These are phyloP conservation scores for Hermaeophaga mercurialis DNA, from an alignment of 2,888 invertebrate species.

Conservation along the genomic window DNA sequence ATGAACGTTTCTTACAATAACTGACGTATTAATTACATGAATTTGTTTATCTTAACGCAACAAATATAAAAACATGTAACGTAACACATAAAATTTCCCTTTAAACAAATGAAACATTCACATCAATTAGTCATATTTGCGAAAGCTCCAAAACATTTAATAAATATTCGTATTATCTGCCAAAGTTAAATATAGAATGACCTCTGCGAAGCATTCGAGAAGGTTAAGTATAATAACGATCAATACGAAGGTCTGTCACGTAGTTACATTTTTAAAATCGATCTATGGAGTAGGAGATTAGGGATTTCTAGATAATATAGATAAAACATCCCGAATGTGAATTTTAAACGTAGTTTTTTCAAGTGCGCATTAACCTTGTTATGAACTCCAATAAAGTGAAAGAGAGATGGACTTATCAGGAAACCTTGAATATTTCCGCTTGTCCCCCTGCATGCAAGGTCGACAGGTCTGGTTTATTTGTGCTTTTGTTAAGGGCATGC, in stretches of 20 bases:
- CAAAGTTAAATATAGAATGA: conserved; percentile 39
- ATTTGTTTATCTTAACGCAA: too few relatives aligned
- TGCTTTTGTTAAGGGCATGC: conserved; percentile 50
- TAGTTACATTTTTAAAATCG: conserved; percentile 29
- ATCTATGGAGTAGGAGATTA: too few relatives aligned
- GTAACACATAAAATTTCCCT: too few relatives aligned
- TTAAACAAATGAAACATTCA: too few relatives aligned
- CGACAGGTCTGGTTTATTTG: conserved; percentile 55
- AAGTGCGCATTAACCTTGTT: conserved; percentile 44
- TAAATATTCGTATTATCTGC: conserved; percentile 37
- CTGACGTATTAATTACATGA: too few relatives aligned
- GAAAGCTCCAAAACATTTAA: conserved; percentile 16
- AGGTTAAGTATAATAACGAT: conserved; percentile 37
- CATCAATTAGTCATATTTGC: conserved; percentile 11
- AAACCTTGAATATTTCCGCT: conserved; percentile 58
- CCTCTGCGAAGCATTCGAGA: conserved; percentile 34
- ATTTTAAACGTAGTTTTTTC: conserved; percentile 36
- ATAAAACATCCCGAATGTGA: conserved; percentile 28
- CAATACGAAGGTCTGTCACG: conserved; percentile 36
- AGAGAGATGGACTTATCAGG: conserved; percentile 37
- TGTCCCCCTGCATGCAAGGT: conserved; percentile 55
- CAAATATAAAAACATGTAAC: too few relatives aligned
- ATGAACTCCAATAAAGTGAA: conserved; percentile 32
- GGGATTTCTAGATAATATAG: too few relatives aligned
- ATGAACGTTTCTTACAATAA: too few relatives aligned